Conservation (phyloP, 2,113 vertebrate species). For the Mesocricetus auratus region DNA sequence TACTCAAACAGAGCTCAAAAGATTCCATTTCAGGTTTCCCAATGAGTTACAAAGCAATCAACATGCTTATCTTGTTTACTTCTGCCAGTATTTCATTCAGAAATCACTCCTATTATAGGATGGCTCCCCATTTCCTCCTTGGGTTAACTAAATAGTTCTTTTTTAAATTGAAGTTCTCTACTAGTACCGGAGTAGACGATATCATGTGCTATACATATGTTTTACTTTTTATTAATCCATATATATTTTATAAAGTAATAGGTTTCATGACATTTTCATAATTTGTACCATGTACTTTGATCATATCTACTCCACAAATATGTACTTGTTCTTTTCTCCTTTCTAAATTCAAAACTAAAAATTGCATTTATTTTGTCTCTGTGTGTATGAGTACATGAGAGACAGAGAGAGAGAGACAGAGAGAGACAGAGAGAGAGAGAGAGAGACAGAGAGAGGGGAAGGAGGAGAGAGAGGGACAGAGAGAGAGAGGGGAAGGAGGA, state of each 20-base stretch:
- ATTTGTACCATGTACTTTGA: not conserved
- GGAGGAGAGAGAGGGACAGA: not conserved
- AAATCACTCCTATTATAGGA: not conserved
- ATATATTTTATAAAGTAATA: not conserved
- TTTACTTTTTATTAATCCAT: not conserved
- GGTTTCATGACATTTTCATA: not conserved
- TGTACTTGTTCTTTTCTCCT: not conserved
- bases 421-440: not conserved
- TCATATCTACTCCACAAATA: not conserved
- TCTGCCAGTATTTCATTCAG: not conserved
- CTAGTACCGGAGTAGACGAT: not conserved
- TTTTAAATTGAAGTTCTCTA: not conserved
- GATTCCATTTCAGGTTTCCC: slow-evolving; percentile 42
- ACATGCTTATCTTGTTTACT: slow-evolving; percentile 48
- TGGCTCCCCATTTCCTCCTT: not conserved
- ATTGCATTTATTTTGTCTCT: not conserved
- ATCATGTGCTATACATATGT: not conserved
- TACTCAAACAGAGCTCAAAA: slow-evolving; percentile 62
- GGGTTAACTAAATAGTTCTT: not conserved
- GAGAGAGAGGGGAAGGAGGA: not conserved
- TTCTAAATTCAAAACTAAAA: not conserved
- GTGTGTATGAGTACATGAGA: too few species aligned
- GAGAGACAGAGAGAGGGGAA: too few species aligned
- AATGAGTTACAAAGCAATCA: slow-evolving; percentile 50
- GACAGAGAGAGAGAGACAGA: too few species aligned